Base-by-base conservation (phyloP, 1,140 invertebrate species). In the Asobara japonica region DNA sequence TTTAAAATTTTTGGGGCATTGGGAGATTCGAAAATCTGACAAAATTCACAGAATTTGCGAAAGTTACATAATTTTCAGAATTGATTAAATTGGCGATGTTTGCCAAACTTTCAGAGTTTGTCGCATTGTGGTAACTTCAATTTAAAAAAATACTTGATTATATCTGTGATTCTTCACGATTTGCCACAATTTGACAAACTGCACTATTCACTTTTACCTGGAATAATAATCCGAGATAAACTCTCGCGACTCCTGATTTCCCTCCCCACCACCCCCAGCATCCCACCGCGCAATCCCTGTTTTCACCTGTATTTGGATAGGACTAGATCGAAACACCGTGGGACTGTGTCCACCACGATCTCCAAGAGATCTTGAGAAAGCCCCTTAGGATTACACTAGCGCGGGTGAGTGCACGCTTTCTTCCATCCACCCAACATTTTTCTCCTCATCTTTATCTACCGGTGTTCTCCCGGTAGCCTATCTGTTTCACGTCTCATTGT, bases 301-400 rank as follows among this genome's bases (percentile, higher is more conserved):
- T 51, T 56, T 62, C 27, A 62, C 29, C 29, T 62, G 27, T 62
- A 62, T 62, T 62, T 62, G 29, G 60, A 62, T 62, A 62, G 60
- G 60, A 62, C 60, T 62, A 30, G 31, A 62, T 62, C 3, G 3
- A 16, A 62, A 27, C 11, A 29, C 1, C 60, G 60, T 62, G 60
- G 60, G 60, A 62, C 18, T 62, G 25, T 20, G 8, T 62, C 27
- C 60, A 30, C 5, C 29, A 31, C 16, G 2, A 60, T 31, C 25
- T 30, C n/a, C 30, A 30, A 62, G 16, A 29, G 13, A 30, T 30
- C n/a, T 16, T 31, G 27, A 30, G 29, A 62, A 62, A 27, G 5
- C 51, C 51, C 29, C 13, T 6, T 2, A 25, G 25, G 60, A 31
- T 30, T 62, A 30, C 25, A 30, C 3, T 5, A 29, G 31, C n/a